phyloP scores from a whole-genome alignment of 2,797 vertebrate species.

The Gadopsis bispinosus region DNA sequence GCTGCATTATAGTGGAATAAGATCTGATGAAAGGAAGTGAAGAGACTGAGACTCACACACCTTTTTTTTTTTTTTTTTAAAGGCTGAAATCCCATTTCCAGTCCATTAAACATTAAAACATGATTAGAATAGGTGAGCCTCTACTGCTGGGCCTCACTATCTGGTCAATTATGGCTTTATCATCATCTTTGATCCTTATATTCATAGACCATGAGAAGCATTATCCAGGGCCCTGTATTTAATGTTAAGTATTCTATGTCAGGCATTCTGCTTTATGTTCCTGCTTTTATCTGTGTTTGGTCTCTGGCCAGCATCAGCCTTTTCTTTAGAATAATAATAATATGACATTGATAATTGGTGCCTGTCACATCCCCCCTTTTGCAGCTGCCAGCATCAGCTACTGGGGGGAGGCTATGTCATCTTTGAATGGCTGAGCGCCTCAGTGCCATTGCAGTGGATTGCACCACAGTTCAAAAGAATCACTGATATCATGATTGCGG shows the following conservation, averaged over 20 bases:
- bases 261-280: constrained; percentile 40
- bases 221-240: constrained; percentile 50
- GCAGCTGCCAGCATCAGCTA: constrained; percentile 59
- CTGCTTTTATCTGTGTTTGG: constrained; percentile 65
- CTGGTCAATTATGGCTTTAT: constrained; percentile 58
- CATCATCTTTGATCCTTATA: constrained; percentile 64
- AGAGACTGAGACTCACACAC: constrained; percentile 48
- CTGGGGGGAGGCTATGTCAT: constrained; percentile 49
- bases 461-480: constrained; percentile 57
- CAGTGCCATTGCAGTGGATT: constrained; percentile 44
- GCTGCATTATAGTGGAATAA: constrained; percentile 83
- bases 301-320: constrained; percentile 58
- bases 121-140: constrained; percentile 50
- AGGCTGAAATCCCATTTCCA: constrained; percentile 68
- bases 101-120: constrained; percentile 75
- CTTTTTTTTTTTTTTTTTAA: constrained; percentile 27
- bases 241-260: constrained; percentile 56
- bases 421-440: constrained; percentile 50
- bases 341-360: constrained; percentile 77
- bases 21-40: constrained; percentile 78
- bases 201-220: constrained; percentile 35
- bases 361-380: constrained; percentile 71
- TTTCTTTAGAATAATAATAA: constrained; percentile 69
- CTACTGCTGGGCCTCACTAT: constrained; percentile 29
- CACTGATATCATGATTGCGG: constrained; percentile 40